Evolutionary conservation across 2,797 vertebrate species (phyloP).

Genomic region (Enteromius unitaeniatus): DNA sequence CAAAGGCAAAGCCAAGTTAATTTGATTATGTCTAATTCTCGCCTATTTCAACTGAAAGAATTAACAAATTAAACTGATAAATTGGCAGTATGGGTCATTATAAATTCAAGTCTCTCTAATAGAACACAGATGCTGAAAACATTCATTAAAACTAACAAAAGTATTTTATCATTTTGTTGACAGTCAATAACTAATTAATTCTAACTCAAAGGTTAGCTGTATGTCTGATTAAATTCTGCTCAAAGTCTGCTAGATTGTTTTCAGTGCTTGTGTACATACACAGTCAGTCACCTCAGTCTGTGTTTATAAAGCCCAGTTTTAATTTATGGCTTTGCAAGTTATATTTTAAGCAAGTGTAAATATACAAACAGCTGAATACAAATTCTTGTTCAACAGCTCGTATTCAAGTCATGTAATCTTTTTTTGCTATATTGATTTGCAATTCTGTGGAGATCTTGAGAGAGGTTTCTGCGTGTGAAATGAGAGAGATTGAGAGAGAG

Average conservation of each 20-base stretch:
- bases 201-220: slow-evolving; percentile 15
- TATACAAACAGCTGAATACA: slow-evolving; percentile 1
- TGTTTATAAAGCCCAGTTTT: not conserved
- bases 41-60: not conserved
- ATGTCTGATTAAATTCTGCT: not conserved
- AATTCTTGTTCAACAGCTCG: not conserved
- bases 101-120: not conserved
- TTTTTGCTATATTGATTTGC: not conserved
- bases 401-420: not conserved
- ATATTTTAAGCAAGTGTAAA: not conserved
- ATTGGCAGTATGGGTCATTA: not conserved
- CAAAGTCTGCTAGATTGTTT: slow-evolving; percentile 15
- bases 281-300: not conserved
- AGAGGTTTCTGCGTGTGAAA: not conserved
- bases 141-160: not conserved
- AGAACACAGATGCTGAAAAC: not conserved
- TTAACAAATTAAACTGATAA: slow-evolving; percentile 7
- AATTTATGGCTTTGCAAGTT: not conserved
- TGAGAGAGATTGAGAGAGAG: not conserved
- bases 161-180: not conserved
- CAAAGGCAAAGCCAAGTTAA: not conserved
- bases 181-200: slow-evolving; percentile 7
- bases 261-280: not conserved
- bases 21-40: slow-evolving; percentile 11
- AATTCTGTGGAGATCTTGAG: slow-evolving; percentile 5